phyloP scores from a whole-genome alignment of 2,888 invertebrate species.

The Diloba caeruleocephala region DNA sequence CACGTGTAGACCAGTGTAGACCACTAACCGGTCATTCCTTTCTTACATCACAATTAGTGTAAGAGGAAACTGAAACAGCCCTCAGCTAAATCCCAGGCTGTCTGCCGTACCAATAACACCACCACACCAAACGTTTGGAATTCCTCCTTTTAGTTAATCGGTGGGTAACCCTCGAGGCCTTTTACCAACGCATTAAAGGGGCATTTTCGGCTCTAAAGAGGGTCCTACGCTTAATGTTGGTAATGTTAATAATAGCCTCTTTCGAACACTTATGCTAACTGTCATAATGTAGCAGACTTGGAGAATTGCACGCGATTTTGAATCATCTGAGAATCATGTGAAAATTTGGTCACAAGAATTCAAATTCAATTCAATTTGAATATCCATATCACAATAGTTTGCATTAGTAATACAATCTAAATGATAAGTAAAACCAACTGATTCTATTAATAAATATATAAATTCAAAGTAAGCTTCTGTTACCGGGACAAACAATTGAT shows the following conservation, averaged over 20 bases:
- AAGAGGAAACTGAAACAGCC: slow-evolving; percentile 65
- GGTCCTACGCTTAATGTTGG: slow-evolving; percentile 34
- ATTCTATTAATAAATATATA: slow-evolving; percentile 32
- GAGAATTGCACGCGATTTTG: slow-evolving; percentile 18
- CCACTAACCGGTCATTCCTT: slow-evolving; percentile 51
- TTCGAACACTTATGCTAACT: slow-evolving; percentile 18
- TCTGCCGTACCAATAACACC: slow-evolving; percentile 48
- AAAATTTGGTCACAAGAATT: not conserved
- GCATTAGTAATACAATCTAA: slow-evolving; percentile 18
- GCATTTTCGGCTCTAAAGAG: slow-evolving; percentile 24
- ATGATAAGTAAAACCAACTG: slow-evolving; percentile 20
- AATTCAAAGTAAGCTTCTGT: slow-evolving; percentile 28
- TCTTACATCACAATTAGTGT: slow-evolving; percentile 63
- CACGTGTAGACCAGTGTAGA: slow-evolving; percentile 64
- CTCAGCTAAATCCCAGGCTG: slow-evolving; percentile 74
- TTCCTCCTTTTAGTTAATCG: slow-evolving; percentile 25
- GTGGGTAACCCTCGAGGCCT: slow-evolving; percentile 20
- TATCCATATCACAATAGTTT: slow-evolving; percentile 18
- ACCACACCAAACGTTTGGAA: slow-evolving; percentile 34
- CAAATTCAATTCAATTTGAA: slow-evolving; percentile 20
- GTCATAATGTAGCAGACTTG: slow-evolving; percentile 13
- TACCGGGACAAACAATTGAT: slow-evolving; percentile 28
- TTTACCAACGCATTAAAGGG: slow-evolving; percentile 16
- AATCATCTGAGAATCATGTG: slow-evolving; percentile 17
- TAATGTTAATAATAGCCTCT: slow-evolving; percentile 19